These are phyloP conservation scores for Dromiciops gliroides DNA, from an alignment of 2,113 vertebrate species.

Conservation along the genomic window DNA sequence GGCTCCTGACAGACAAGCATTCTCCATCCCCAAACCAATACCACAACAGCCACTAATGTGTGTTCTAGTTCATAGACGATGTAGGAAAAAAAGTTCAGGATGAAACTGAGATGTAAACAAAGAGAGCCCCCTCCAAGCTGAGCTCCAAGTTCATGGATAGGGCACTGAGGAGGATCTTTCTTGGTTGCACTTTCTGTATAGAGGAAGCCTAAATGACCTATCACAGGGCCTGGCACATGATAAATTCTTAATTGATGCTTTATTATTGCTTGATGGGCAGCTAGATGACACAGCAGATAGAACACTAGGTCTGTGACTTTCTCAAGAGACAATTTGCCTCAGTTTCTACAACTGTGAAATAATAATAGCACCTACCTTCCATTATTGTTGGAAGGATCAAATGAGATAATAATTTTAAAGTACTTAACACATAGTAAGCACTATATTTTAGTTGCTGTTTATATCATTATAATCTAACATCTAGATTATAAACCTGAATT, in stretches of 20 bases:
- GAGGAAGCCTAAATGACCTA: neutral
- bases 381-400: neutral
- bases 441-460: neutral
- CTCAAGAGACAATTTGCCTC: neutral
- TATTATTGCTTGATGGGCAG: neutral
- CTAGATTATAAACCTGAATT: neutral
- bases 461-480: neutral
- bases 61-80: neutral
- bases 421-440: neutral
- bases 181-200: neutral
- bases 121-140: neutral
- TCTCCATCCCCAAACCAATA: conserved; percentile 24
- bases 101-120: neutral
- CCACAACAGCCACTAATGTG: conserved; percentile 14
- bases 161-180: neutral
- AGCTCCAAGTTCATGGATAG: conserved; percentile 20
- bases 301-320: neutral
- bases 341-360: neutral
- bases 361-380: neutral
- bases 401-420: neutral
- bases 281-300: neutral
- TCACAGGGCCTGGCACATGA: neutral
- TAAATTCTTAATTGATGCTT: neutral
- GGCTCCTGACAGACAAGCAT: neutral
- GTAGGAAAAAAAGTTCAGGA: conserved; percentile 17